phyloP scores from a whole-genome alignment of 2,797 vertebrate genomes.

The Chiroxiphia lanceolata region DNA sequence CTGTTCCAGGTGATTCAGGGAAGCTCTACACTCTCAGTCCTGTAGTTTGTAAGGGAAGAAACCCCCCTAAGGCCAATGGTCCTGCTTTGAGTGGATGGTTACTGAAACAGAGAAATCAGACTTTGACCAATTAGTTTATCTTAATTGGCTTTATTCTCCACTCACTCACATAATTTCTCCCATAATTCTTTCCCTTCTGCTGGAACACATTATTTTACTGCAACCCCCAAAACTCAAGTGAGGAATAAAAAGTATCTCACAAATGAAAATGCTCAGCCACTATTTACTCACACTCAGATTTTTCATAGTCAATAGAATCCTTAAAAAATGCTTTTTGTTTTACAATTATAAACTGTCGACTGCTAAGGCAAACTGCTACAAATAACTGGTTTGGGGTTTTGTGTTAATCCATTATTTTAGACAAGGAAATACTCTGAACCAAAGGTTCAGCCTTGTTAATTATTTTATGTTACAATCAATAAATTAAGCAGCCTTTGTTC shows the following conservation, averaged over 20 bases:
- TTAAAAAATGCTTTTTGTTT: not conserved
- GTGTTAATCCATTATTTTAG: slow-evolving; percentile 1
- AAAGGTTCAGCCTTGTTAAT: not conserved
- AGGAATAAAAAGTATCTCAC: not conserved
- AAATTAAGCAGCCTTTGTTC: not conserved
- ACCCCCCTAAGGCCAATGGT: not conserved
- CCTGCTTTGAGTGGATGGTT: not conserved
- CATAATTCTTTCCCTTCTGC: not conserved
- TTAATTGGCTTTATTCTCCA: not conserved
- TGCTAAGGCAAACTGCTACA: not conserved
- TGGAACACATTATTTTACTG: not conserved
- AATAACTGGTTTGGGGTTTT: not conserved
- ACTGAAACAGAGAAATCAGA: not conserved
- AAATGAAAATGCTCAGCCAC: not conserved
- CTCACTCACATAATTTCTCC: not conserved
- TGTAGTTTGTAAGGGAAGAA: not conserved
- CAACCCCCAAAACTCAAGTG: not conserved
- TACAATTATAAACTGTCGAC: not conserved
- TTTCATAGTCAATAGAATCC: not conserved
- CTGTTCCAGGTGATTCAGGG: not conserved
- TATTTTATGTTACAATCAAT: not conserved
- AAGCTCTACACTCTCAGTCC: not conserved
- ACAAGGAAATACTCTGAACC: slow-evolving; percentile 4
- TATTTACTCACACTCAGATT: not conserved
- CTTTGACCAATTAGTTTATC: slow-evolving; percentile 27